Percentiles rank a stretch among this genome's conserved stretches.
Evolutionary conservation across 2,888 invertebrate species (phyloP).

Genomic region (Caenorhabditis afra): DNA sequence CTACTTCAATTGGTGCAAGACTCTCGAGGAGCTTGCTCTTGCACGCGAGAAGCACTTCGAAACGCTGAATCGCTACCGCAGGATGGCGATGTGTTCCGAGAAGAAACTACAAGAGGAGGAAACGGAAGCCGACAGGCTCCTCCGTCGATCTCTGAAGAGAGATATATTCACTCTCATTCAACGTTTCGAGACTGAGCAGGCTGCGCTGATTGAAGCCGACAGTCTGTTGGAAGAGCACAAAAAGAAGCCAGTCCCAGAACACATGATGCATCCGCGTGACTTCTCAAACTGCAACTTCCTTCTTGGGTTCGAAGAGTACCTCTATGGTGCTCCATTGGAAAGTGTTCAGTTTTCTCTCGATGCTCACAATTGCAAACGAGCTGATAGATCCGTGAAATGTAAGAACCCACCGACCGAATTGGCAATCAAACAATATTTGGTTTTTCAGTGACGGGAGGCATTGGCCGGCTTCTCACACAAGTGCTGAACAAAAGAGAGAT

Average conservation of each 20-base stretch:
- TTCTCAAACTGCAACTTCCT: constrained; percentile 26
- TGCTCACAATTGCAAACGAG: constrained; percentile 1
- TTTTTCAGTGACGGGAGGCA: constrained; percentile 86
- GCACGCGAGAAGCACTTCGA: constrained; percentile 14
- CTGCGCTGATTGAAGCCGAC: background rate
- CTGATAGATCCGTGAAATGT: background rate
- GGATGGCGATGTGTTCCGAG: background rate
- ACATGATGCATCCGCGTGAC: constrained; percentile 42
- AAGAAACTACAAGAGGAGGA: background rate
- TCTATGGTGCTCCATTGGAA: constrained; percentile 43
- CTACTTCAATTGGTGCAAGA: constrained; percentile 33
- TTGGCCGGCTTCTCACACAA: constrained; percentile 94
- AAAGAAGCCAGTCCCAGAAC: background rate
- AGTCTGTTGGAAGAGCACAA: background rate
- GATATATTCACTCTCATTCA: constrained; percentile 5
- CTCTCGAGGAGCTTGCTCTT: background rate
- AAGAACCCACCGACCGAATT: background rate
- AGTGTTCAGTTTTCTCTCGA: constrained; percentile 34
- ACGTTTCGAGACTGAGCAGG: constrained; percentile 17
- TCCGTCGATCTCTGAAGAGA: background rate
- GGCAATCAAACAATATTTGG: too few species aligned
- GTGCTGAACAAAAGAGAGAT: constrained; percentile 88
- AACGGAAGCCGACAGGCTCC: background rate
- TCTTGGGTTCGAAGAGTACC: constrained; percentile 41
- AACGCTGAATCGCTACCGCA: background rate